Base-by-base conservation (phyloP, 2,888 invertebrate species). In the Drosophila vallismaia region DNA sequence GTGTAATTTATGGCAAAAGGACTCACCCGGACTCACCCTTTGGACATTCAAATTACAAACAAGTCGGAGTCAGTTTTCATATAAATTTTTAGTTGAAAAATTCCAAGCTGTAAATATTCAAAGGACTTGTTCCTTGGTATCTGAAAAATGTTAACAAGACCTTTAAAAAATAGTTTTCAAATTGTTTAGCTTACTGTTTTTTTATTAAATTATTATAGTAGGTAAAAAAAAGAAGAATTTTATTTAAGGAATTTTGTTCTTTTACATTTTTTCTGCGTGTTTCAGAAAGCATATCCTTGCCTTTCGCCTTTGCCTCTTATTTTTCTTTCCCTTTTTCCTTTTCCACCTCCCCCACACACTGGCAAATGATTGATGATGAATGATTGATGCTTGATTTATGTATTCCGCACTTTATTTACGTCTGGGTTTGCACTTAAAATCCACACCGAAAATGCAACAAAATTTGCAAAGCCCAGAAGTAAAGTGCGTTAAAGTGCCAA, bases 361-460 rank as follows among this genome's bases (percentile, higher is more conserved):
- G 5, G 31, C 26, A 48, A 54, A 68, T 83, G 86, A 86, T 86
- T 83, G 85, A 84, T 86, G 81, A 74, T 80, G 76, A 81, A 80
- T 86, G 86, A 83, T 83, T 83, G 87, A 86, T 84, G 81, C 53
- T 63, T 68, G 71, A 79, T 70, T 77, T 62, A 83, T 81, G 68
- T 51, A 64, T 44, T 33, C 56, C 57, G 70, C 48, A 53, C 56
- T 58, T 50, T 50, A 45, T 71, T 51, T 42, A 40, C 19, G 50
- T 46, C 26, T 46, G 53, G 14, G n/a, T 26, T 14, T 68, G 14
- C 42, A 58, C 31, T 24, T 19, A 44, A 44, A 44, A 44, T 44
- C 44, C 24, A 10, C 44, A 52, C 48, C 9, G 40, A 40, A 75
- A 79, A 48, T 82, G 74, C 76, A 74, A 48, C 52, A 57, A 42